phyloP scores from a whole-genome alignment of 2,888 invertebrate genomes.

The Phanerotoma sp. region DNA sequence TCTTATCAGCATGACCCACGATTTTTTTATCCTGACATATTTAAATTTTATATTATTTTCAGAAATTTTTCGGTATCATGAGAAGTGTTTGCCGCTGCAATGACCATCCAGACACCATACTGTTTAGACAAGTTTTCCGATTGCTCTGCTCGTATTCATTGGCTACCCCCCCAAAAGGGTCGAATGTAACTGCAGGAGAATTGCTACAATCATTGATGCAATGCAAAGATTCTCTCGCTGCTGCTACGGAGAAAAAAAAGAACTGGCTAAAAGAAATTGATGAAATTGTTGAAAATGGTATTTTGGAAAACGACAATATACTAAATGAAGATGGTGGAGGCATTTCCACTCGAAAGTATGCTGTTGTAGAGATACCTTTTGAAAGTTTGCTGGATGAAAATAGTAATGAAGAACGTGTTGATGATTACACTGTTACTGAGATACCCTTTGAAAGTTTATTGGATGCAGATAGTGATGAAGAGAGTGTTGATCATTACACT shows the following conservation, averaged over 20 bases:
- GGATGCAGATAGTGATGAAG: not conserved
- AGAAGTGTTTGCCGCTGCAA: conserved; percentile 30
- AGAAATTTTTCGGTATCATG: conserved; percentile 33
- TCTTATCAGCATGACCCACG: no score
- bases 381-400: not conserved
- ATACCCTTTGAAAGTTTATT: not conserved
- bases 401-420: not conserved
- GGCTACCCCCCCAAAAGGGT: conserved; percentile 32
- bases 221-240: conserved; percentile 18
- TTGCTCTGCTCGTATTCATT: conserved; percentile 31
- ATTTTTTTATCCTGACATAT: no score
- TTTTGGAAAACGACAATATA: not conserved
- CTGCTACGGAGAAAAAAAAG: conserved; percentile 7
- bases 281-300: conserved; percentile 18
- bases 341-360: not conserved
- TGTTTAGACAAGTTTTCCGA: conserved; percentile 32
- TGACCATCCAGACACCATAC: conserved; percentile 29
- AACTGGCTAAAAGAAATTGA: conserved; percentile 21
- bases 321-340: not conserved
- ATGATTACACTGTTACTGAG: not conserved
- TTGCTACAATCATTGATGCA: conserved; percentile 24
- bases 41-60: conserved; percentile 18
- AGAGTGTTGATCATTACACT: no score
- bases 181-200: conserved; percentile 30
- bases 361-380: conserved; percentile 2